Conservation (phyloP, 2,888 invertebrate genomes). For the Acleris cristana region DNA sequence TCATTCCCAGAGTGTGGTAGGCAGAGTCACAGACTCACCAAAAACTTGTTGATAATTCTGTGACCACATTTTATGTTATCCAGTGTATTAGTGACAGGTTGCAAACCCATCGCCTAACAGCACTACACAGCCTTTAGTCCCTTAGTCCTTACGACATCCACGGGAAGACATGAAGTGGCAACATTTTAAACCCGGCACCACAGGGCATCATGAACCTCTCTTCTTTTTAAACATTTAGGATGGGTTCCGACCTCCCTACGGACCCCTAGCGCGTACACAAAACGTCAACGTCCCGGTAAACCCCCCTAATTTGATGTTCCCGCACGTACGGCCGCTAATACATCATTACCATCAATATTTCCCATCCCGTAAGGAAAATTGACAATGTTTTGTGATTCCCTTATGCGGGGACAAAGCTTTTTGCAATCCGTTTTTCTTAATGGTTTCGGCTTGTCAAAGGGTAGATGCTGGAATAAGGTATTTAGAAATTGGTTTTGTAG, state of each 20-base stretch:
- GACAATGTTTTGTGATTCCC: constrained; percentile 29
- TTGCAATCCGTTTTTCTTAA: constrained; percentile 27
- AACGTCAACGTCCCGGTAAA: constrained; percentile 59
- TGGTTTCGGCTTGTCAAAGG: constrained; percentile 22
- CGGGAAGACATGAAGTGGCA: too few relatives aligned
- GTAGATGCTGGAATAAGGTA: not conserved
- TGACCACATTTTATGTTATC: too few relatives aligned
- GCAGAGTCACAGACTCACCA: too few relatives aligned
- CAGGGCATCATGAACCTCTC: too few relatives aligned
- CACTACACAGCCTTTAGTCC: too few relatives aligned
- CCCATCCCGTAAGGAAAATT: constrained; percentile 25
- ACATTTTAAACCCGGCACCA: too few relatives aligned
- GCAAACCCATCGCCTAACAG: too few relatives aligned
- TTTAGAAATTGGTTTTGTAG: not conserved
- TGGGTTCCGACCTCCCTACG: constrained; percentile 1
- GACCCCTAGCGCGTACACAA: constrained; percentile 48
- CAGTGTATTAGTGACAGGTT: too few relatives aligned
- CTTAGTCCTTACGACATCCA: too few relatives aligned
- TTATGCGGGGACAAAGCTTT: constrained; percentile 24
- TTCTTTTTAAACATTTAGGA: not conserved
- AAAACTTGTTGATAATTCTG: too few relatives aligned
- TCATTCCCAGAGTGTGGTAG: too few relatives aligned
- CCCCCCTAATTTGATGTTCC: constrained; percentile 67
- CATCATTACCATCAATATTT: constrained; percentile 46
- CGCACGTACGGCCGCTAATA: constrained; percentile 58